Evolutionary conservation across 1,140 invertebrate species (phyloP).

Genomic region (Anastrepha ludens): DNA sequence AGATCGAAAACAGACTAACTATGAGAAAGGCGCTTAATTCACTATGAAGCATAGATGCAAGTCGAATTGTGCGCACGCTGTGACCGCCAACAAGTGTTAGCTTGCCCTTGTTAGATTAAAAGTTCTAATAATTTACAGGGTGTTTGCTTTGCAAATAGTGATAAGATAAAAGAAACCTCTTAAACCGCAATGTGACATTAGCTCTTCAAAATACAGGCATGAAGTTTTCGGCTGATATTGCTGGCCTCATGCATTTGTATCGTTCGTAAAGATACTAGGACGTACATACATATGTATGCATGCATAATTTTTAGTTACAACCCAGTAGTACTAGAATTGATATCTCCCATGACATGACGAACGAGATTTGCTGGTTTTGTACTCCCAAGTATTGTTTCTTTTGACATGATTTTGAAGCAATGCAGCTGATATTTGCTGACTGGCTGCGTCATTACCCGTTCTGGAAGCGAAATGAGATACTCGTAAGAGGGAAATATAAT

Average conservation of each 20-base stretch:
- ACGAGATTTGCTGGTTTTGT: too few relatives aligned
- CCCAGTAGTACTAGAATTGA: too few relatives aligned
- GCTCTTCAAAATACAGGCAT: background rate
- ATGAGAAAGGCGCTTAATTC: background rate
- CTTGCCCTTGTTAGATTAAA: background rate
- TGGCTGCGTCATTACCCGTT: too few relatives aligned
- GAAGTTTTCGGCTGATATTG: background rate
- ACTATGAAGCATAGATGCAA: background rate
- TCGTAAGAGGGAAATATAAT: too few relatives aligned
- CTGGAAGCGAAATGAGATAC: too few relatives aligned
- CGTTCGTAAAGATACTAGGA: too few relatives aligned
- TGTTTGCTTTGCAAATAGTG: background rate
- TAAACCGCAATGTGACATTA: slow-evolving; percentile 16
- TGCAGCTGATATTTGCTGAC: too few relatives aligned
- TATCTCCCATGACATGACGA: too few relatives aligned
- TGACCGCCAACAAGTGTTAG: background rate
- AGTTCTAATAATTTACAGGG: slow-evolving; percentile 30
- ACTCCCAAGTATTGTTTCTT: too few relatives aligned
- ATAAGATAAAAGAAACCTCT: slow-evolving; percentile 38
- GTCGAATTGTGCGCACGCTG: background rate
- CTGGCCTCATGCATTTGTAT: background rate
- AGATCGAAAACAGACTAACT: background rate
- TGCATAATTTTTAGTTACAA: too few relatives aligned
- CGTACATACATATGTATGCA: too few relatives aligned
- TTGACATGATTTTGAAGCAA: too few relatives aligned